A percentile compares a stretch with the other conserved stretches of the same genome.
Conservation (phyloP, 2,113 vertebrate species). For the Pterophyllum scalare region DNA sequence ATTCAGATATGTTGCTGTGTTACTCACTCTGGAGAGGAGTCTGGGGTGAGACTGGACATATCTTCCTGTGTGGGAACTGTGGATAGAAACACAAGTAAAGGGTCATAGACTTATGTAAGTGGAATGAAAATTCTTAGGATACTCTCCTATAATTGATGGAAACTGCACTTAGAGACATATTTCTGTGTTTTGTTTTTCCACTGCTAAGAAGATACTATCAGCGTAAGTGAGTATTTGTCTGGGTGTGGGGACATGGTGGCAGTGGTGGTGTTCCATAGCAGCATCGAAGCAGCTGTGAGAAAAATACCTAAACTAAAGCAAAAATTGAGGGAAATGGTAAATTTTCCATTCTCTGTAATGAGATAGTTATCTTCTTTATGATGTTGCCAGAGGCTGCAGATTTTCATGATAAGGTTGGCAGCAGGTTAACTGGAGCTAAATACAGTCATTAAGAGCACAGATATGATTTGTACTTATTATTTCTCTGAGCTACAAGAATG, state of each 20-base stretch:
- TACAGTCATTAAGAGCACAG: neutral
- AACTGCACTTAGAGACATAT: neutral
- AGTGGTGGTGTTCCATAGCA: neutral
- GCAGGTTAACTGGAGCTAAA: conserved; percentile 38
- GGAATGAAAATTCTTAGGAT: too few relatives aligned
- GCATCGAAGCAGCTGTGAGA: neutral
- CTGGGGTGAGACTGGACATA: conserved; percentile 98
- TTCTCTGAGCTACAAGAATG: neutral
- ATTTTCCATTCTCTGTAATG: conserved; percentile 12
- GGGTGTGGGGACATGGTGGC: too few relatives aligned
- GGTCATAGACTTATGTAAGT: neutral
- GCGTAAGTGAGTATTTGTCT: neutral
- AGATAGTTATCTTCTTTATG: neutral
- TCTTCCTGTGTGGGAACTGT: conserved; percentile 98
- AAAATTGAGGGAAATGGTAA: neutral
- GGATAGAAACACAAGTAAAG: conserved; percentile 20
- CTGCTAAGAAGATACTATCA: neutral
- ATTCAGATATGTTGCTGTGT: neutral
- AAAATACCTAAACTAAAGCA: neutral
- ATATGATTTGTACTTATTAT: neutral
- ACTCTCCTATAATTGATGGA: neutral
- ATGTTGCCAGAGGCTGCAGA: neutral
- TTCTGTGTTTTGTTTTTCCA: neutral
- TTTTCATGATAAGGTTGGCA: neutral
- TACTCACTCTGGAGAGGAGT: conserved; percentile 99